Percentiles rank a stretch among this genome's conserved stretches.
Conservation (phyloP, 2,888 invertebrate genomes). For the Panzeria rudis region DNA sequence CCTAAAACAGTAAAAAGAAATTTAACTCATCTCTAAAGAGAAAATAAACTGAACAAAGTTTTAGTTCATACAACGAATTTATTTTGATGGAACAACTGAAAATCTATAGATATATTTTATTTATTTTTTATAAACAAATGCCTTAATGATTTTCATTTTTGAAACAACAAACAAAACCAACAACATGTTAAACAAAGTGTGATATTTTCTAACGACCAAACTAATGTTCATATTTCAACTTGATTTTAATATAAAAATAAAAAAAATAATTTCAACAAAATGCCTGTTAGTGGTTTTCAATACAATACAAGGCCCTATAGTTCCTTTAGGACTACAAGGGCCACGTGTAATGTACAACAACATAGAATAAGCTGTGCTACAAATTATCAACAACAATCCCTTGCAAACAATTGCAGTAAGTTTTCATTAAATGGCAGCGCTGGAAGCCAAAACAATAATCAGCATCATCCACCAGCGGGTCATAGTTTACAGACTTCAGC, state of each 20-base stretch:
- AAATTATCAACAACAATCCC: conserved; percentile 45
- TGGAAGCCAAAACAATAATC: conserved; percentile 19
- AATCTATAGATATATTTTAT: conserved; percentile 54
- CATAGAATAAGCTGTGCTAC: conserved; percentile 63
- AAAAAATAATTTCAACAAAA: conserved; percentile 76
- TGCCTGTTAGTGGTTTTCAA: conserved; percentile 82
- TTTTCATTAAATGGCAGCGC: conserved; percentile 48
- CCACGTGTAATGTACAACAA: conserved; percentile 75
- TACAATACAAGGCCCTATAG: conserved; percentile 82
- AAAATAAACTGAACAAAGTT: conserved; percentile 42
- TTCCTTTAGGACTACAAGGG: conserved; percentile 82
- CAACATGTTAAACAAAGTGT: conserved; percentile 45
- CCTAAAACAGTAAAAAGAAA: conserved; percentile 48
- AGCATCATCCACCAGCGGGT: conserved; percentile 6
- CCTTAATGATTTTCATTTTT: conserved; percentile 49
- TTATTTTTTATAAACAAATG: conserved; percentile 46
- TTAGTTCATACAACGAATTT: conserved; percentile 65
- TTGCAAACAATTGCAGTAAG: conserved; percentile 60
- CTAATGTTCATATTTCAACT: conserved; percentile 12
- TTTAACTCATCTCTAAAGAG: conserved; percentile 35
- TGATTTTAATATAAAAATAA: conserved; percentile 26
- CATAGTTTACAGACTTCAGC: conserved; percentile 67
- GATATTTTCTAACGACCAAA: conserved; percentile 41
- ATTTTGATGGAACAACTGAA: conserved; percentile 34
- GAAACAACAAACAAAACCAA: conserved; percentile 17